Percentiles rank a stretch among this genome's conserved stretches.
phyloP scores from a whole-genome alignment of 2,113 vertebrate genomes.

The Arvicanthis niloticus region DNA sequence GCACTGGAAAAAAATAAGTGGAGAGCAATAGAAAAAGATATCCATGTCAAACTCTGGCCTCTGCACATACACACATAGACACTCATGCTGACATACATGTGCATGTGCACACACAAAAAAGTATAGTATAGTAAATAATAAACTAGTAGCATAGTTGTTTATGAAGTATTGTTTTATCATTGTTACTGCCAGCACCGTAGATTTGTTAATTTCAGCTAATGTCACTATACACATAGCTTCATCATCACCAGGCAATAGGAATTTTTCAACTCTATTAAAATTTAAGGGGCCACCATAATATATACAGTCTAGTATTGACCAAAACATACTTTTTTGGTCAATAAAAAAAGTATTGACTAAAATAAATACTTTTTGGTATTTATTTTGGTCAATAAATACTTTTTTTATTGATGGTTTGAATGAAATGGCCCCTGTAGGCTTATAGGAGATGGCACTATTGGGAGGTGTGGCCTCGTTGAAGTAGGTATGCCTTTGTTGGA shows the following conservation, averaged over 20 bases:
- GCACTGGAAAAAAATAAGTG: neutral
- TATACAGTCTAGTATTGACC: neutral
- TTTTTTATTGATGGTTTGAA: neutral
- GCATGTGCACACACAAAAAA: neutral
- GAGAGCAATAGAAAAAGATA: neutral
- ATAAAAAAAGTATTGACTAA: too few relatives aligned
- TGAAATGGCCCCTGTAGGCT: neutral
- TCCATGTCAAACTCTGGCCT: neutral
- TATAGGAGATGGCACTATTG: neutral
- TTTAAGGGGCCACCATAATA: neutral
- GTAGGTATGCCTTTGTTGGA: neutral
- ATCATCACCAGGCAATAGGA: neutral
- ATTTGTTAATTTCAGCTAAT: neutral
- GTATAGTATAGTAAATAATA: neutral
- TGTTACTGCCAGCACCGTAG: neutral
- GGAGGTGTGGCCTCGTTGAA: neutral
- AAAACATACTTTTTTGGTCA: too few relatives aligned
- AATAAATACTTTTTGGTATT: too few relatives aligned
- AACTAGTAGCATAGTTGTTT: neutral
- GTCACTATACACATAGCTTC: neutral
- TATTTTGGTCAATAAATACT: too few relatives aligned
- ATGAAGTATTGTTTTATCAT: neutral
- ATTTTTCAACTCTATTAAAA: neutral
- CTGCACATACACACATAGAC: neutral
- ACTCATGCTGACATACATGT: neutral